A percentile compares a stretch with the other conserved stretches of the same genome.
phyloP scores from a whole-genome alignment of 2,888 invertebrate species.

The Cacoxenus indagator region DNA sequence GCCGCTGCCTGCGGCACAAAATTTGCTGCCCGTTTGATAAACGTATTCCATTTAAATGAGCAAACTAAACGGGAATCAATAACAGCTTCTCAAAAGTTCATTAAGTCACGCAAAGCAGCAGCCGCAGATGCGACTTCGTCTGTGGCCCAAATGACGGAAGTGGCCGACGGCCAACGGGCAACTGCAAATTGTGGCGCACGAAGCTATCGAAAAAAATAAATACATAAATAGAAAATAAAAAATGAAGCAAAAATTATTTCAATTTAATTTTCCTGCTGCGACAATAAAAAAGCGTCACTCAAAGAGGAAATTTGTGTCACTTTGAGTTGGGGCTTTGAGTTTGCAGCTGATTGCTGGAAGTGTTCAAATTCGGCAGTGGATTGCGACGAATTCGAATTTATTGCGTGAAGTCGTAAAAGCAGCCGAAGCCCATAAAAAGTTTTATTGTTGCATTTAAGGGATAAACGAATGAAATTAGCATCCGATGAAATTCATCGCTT shows the following conservation, averaged over 20 bases:
- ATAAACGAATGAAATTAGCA: too few species aligned
- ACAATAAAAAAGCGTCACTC: neutral
- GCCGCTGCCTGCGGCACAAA: too few species aligned
- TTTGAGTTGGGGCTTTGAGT: neutral
- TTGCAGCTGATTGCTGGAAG: neutral
- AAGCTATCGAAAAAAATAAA: neutral
- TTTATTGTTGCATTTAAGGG: too few species aligned
- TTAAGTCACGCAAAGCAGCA: neutral
- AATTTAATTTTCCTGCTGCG: neutral
- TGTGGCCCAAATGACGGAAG: neutral
- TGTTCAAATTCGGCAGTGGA: too few species aligned
- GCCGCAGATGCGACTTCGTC: neutral
- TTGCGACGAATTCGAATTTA: too few species aligned
- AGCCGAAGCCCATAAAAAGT: too few species aligned
- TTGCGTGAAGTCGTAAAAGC: too few species aligned
- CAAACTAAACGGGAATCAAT: neutral
- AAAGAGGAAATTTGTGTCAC: neutral
- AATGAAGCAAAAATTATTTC: too few species aligned
- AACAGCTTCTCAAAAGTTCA: conserved; percentile 2
- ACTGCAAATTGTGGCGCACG: neutral
- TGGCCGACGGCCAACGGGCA: neutral
- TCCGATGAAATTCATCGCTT: too few species aligned
- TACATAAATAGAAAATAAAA: too few species aligned
- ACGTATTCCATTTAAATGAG: conserved; percentile 14
- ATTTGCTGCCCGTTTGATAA: too few species aligned